These are phyloP conservation scores for Drosophila lacteicornis DNA, from an alignment of 1,140 invertebrate genomes.

Conservation along the genomic window DNA sequence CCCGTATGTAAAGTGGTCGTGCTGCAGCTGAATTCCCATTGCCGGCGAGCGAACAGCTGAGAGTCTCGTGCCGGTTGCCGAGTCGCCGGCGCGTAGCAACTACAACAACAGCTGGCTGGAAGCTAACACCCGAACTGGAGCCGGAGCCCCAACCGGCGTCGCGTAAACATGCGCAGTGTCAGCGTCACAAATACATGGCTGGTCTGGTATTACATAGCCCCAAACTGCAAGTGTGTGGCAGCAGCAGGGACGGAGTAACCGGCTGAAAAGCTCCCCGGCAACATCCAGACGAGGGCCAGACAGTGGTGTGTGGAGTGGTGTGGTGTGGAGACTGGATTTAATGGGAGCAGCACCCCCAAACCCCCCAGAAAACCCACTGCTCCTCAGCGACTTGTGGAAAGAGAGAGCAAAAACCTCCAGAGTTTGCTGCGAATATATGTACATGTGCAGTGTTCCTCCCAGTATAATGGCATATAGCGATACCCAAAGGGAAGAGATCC, in stretches of 20 bases:
- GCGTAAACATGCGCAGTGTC: slow-evolving; percentile 59
- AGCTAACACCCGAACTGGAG: slow-evolving; percentile 22
- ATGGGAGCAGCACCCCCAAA: slow-evolving; percentile 3
- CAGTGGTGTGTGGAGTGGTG: slow-evolving; percentile 19
- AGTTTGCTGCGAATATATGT: slow-evolving; percentile 17
- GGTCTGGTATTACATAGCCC: slow-evolving; percentile 28
- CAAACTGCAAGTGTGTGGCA: slow-evolving; percentile 25
- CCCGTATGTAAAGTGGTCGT: slow-evolving; percentile 66
- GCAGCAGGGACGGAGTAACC: slow-evolving; percentile 22
- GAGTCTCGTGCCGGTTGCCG: slow-evolving; percentile 61
- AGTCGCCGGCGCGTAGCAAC: slow-evolving; percentile 62
- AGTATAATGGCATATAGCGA: slow-evolving; percentile 8
- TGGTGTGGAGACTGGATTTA: slow-evolving; percentile 16
- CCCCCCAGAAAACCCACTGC: no score
- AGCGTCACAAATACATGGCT: slow-evolving; percentile 19
- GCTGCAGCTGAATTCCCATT: slow-evolving; percentile 76
- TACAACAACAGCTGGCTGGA: slow-evolving; percentile 77
- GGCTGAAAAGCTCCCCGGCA: slow-evolving; percentile 26
- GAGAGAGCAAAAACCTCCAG: slow-evolving; percentile 30
- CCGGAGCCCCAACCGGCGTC: slow-evolving; percentile 21
- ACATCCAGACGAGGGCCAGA: slow-evolving; percentile 51
- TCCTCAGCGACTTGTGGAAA: slow-evolving; percentile 2
- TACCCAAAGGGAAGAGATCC: slow-evolving; percentile 19
- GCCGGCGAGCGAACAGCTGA: slow-evolving; percentile 73
- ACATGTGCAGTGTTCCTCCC: slow-evolving; percentile 2